Percentiles rank a stretch among this genome's conserved stretches.
Evolutionary conservation across 1,140 invertebrate species (phyloP).

Genomic region (Adoxophyes honmai): DNA sequence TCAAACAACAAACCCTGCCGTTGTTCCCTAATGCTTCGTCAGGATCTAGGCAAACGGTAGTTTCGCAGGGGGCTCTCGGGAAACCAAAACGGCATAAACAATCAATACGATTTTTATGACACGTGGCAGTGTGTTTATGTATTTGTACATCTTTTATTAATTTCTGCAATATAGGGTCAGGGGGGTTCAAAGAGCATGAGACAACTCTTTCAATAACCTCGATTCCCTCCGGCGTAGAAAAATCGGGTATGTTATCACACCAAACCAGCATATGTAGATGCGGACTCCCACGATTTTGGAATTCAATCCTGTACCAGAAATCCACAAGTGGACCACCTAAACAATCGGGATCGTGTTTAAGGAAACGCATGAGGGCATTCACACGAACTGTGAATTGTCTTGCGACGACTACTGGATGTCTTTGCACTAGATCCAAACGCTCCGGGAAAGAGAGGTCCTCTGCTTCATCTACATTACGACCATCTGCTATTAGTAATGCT

Average conservation of each 20-base stretch:
- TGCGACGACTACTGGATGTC: not conserved
- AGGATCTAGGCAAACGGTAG: not conserved
- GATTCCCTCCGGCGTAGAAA: not conserved
- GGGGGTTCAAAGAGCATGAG: conserved; percentile 5
- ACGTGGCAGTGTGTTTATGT: not conserved
- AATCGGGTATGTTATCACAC: not conserved
- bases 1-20: not conserved
- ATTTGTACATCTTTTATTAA: conserved; percentile 5
- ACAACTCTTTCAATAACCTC: not conserved
- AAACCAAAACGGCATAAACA: not conserved
- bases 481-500: conserved; percentile 16
- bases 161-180: not conserved
- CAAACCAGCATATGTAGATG: conserved; percentile 7
- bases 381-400: conserved; percentile 7
- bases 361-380: not conserved
- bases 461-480: not conserved
- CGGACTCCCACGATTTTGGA: conserved; percentile 15
- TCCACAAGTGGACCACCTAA: not conserved
- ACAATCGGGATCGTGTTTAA: not conserved
- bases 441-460: not conserved
- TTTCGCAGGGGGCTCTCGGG: not conserved
- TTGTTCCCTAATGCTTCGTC: conserved; percentile 5
- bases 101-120: not conserved
- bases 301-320: conserved; percentile 12
- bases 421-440: not conserved